phyloP scores from a whole-genome alignment of 1,140 invertebrate species.

The Pseudomyrmex dendroicus region DNA sequence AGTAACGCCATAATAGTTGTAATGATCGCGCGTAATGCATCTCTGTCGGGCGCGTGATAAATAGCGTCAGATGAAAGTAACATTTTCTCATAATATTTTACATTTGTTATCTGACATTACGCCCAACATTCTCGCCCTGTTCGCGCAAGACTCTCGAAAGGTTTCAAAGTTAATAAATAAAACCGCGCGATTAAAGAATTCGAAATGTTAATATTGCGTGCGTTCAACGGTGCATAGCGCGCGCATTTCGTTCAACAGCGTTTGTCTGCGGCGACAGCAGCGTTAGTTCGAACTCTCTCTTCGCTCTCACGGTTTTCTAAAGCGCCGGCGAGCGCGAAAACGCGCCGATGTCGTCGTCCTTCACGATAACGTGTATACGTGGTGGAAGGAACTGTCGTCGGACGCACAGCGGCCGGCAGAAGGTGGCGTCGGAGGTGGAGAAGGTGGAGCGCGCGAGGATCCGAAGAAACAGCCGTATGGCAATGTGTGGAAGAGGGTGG shows the following conservation, averaged over 20 bases:
- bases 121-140: too few relatives aligned
- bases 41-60: not conserved
- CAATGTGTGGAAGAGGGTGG: not conserved
- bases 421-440: slow-evolving; percentile 64
- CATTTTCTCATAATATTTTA: not conserved
- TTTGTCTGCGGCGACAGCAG: slow-evolving; percentile 21
- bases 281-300: slow-evolving; percentile 18
- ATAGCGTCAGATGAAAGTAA: not conserved
- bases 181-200: not conserved
- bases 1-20: not conserved
- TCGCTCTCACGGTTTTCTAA: slow-evolving; percentile 70
- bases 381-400: slow-evolving; percentile 33
- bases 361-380: slow-evolving; percentile 16
- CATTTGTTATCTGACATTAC: too few relatives aligned
- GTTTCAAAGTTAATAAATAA: not conserved
- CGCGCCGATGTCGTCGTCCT: slow-evolving; percentile 42
- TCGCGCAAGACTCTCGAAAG: not conserved
- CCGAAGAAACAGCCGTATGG: slow-evolving; percentile 43
- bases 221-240: not conserved
- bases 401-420: slow-evolving; percentile 28
- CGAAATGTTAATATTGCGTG: not conserved
- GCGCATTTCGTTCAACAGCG: slow-evolving; percentile 1
- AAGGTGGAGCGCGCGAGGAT: slow-evolving; percentile 22
- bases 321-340: slow-evolving; percentile 51
- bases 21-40: not conserved